phyloP scores from a whole-genome alignment of 2,797 vertebrate species.

The Picus viridis region DNA sequence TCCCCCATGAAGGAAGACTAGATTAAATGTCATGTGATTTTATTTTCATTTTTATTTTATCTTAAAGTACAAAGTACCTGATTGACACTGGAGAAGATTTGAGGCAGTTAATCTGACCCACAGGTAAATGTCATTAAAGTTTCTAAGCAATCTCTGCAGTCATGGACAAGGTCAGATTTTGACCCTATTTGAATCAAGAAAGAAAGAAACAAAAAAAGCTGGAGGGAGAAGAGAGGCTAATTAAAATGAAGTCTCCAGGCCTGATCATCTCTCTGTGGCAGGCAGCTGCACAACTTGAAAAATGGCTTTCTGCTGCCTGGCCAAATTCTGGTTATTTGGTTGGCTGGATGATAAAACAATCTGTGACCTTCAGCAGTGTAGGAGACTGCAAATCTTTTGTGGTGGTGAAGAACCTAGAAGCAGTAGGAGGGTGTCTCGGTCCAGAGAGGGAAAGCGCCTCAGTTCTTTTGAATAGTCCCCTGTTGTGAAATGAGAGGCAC shows the following conservation, averaged over 20 bases:
- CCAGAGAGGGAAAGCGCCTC: too few species aligned
- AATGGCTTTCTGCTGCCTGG: not conserved
- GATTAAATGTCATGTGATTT: not conserved
- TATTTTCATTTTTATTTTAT: not conserved
- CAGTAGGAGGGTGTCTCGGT: not conserved
- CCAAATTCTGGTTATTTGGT: conserved; percentile 36
- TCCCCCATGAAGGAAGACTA: not conserved
- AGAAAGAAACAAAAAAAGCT: not conserved
- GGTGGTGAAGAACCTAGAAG: not conserved
- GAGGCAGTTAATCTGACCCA: not conserved
- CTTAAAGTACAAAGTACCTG: not conserved
- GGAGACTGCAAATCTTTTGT: not conserved
- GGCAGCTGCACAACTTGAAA: conserved; percentile 30
- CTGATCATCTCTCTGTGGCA: not conserved
- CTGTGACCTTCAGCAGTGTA: not conserved
- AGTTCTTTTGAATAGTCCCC: too few species aligned
- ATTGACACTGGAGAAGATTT: not conserved
- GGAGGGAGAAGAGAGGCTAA: conserved; percentile 10
- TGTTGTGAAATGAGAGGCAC: too few species aligned
- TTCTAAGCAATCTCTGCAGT: not conserved
- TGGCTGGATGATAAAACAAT: conserved; percentile 29
- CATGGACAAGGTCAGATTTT: not conserved
- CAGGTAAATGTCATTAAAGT: not conserved
- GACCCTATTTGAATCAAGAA: not conserved
- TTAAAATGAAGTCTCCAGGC: conserved; percentile 33